Evolutionary conservation across 1,140 invertebrate species (phyloP).

Genomic region (Lepidurus apus): DNA sequence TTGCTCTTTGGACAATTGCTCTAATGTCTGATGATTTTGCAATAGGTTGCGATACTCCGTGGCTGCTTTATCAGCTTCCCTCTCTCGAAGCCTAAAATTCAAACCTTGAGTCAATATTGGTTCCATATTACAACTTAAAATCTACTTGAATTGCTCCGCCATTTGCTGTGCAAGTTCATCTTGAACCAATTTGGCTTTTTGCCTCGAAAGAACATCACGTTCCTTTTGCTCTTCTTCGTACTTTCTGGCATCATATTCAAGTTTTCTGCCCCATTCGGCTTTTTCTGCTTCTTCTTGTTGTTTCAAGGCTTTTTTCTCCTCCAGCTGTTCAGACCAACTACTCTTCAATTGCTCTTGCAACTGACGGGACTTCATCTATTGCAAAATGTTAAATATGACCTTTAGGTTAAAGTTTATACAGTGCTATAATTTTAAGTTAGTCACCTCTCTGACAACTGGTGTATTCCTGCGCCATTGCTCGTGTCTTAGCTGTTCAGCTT

Average conservation of each 20-base stretch:
- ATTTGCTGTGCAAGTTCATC: not conserved
- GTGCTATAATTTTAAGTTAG: not conserved
- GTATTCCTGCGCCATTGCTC: not conserved
- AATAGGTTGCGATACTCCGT: not conserved
- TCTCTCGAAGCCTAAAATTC: not conserved
- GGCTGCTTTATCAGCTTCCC: not conserved
- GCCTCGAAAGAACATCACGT: not conserved
- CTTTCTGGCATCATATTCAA: not conserved
- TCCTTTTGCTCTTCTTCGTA: not conserved
- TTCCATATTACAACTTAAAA: not conserved
- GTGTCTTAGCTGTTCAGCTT: not conserved
- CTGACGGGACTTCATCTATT: not conserved
- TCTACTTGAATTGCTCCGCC: constrained; percentile 1
- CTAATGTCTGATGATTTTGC: not conserved
- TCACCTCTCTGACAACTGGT: not conserved
- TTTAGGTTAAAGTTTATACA: not conserved
- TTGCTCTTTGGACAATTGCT: not conserved
- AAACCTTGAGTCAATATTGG: not conserved
- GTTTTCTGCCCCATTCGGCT: not conserved
- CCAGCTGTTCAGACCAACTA: not conserved
- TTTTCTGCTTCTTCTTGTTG: not conserved
- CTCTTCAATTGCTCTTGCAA: not conserved
- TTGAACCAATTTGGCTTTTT: not conserved
- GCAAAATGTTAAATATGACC: not conserved
- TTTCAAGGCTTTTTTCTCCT: not conserved